Evolutionary conservation across 2,888 invertebrate species (phyloP).

Genomic region (Erynnis tages): DNA sequence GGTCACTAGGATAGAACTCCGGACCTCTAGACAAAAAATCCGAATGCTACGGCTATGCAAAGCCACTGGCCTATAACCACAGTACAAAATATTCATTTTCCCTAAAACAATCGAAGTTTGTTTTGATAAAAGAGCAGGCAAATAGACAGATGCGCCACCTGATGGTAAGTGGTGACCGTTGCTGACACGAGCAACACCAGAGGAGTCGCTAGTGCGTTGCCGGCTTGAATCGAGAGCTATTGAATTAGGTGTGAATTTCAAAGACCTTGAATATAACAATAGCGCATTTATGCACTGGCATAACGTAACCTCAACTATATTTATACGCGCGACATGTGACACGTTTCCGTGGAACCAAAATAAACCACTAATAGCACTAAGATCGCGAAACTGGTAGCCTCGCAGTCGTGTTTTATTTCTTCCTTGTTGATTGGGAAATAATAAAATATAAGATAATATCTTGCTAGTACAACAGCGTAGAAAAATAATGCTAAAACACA

Average conservation of each 20-base stretch:
- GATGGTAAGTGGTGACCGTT: no score
- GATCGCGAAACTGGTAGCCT: constrained; percentile 1
- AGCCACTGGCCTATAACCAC: no score
- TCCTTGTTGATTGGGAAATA: background rate
- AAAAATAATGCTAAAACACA: background rate
- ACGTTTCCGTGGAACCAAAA: constrained; percentile 21
- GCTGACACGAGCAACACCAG: no score
- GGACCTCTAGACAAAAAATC: no score
- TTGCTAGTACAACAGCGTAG: background rate
- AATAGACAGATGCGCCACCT: no score
- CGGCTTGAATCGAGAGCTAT: no score
- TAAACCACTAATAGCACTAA: constrained; percentile 3
- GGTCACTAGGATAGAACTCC: no score
- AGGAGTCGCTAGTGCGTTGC: no score
- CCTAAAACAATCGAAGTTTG: no score
- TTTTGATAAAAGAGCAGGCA: no score
- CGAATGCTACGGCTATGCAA: no score
- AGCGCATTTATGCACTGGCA: constrained; percentile 21
- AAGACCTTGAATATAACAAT: constrained; percentile 25
- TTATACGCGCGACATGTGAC: constrained; percentile 13
- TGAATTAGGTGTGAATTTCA: constrained; percentile 5
- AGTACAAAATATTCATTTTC: no score
- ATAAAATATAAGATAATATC: background rate
- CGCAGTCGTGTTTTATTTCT: constrained; percentile 1
- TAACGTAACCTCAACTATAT: constrained; percentile 9